These are phyloP conservation scores for Reinhardtius hippoglossoides DNA, from an alignment of 2,113 vertebrate genomes.

Conservation along the genomic window DNA sequence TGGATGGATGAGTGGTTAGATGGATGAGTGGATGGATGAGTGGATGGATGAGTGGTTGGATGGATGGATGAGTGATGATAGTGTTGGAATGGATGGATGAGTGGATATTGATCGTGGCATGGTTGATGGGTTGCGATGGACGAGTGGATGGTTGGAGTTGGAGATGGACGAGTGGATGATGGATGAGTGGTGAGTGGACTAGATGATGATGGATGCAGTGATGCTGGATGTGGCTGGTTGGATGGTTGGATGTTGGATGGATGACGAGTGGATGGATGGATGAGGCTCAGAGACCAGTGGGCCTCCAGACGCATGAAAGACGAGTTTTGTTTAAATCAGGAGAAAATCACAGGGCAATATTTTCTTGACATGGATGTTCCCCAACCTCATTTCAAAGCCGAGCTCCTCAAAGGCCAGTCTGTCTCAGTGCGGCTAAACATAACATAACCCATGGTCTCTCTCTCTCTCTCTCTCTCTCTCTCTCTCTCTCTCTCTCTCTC, in stretches of 20 bases:
- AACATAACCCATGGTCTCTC: slow-evolving; percentile 47
- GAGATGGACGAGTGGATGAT: background rate
- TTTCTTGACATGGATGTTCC: slow-evolving; percentile 81
- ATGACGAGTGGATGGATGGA: slow-evolving; percentile 12
- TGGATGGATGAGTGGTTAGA: background rate
- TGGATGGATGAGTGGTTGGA: background rate
- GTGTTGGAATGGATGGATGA: background rate
- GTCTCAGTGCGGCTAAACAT: slow-evolving; percentile 73
- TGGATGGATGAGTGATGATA: slow-evolving; percentile 3
- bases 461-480: slow-evolving; percentile 10
- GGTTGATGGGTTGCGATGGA: no score
- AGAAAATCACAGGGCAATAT: slow-evolving; percentile 71
- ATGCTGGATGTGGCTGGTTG: background rate
- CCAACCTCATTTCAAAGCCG: slow-evolving; percentile 73
- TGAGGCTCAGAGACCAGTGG: slow-evolving; percentile 12
- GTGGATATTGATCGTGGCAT: no score
- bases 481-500: slow-evolving; percentile 13
- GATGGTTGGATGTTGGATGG: background rate
- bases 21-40: background rate
- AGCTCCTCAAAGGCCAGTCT: slow-evolving; percentile 76
- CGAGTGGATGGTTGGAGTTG: slow-evolving; percentile 6
- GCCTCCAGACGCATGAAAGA: slow-evolving; percentile 69
- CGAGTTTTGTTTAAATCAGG: slow-evolving; percentile 60
- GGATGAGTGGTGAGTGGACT: no score
- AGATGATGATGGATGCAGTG: no score